A percentile compares a stretch with the other conserved stretches of the same genome.
Conservation (phyloP, 2,888 invertebrate species). For the Nemapogon koenigi region DNA sequence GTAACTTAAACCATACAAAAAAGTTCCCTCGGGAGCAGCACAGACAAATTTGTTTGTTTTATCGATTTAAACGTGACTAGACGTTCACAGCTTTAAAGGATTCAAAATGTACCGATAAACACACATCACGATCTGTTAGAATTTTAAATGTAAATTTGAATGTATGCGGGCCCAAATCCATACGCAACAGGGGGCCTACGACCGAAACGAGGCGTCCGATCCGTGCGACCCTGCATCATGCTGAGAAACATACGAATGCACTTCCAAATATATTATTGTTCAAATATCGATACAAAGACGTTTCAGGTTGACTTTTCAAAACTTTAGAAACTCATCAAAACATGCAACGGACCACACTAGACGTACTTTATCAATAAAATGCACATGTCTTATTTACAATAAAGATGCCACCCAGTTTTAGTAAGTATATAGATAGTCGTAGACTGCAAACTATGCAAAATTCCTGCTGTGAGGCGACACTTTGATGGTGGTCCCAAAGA, state of each 20-base stretch:
- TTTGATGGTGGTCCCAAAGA: constrained; percentile 21
- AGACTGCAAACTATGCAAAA: constrained; percentile 19
- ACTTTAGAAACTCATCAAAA: constrained; percentile 25
- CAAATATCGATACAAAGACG: constrained; percentile 50
- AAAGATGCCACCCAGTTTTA: constrained; percentile 7
- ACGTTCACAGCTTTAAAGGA: constrained; percentile 24
- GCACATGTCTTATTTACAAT: constrained; percentile 4
- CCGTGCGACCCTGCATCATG: constrained; percentile 42
- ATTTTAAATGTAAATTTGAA: constrained; percentile 49
- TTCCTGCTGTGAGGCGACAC: constrained; percentile 20
- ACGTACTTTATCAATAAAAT: background rate
- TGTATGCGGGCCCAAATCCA: constrained; percentile 32
- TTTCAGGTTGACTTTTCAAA: too few species aligned
- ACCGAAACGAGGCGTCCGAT: constrained; percentile 32
- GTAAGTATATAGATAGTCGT: constrained; percentile 5
- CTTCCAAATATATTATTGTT: constrained; percentile 39
- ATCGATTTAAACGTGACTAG: constrained; percentile 36
- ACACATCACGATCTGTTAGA: constrained; percentile 26
- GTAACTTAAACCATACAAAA: too few species aligned
- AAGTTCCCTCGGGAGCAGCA: constrained; percentile 26
- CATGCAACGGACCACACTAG: constrained; percentile 12
- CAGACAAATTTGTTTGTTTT: constrained; percentile 33
- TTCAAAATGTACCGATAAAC: constrained; percentile 26
- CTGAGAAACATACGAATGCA: constrained; percentile 58
- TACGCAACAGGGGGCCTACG: constrained; percentile 36